phyloP scores from a whole-genome alignment of 2,113 vertebrate genomes.

The Gallinago paraguaiae region DNA sequence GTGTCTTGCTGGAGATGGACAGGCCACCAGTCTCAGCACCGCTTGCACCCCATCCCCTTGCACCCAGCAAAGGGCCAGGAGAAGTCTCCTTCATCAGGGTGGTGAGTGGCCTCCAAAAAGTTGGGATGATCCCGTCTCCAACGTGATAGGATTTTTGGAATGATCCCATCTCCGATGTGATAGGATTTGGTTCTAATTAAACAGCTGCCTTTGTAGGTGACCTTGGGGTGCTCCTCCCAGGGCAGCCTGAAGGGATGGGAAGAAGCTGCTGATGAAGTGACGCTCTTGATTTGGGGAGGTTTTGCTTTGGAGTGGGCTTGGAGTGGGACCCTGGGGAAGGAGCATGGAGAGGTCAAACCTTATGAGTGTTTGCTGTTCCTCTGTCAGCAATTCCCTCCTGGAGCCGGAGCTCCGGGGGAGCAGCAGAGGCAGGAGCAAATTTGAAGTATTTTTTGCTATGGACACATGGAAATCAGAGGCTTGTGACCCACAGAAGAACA shows the following conservation, averaged over 20 bases:
- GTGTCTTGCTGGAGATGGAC: not conserved
- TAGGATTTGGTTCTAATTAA: constrained; percentile 6
- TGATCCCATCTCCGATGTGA: fast-evolving
- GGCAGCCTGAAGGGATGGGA: not conserved
- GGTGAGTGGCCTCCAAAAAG: not conserved
- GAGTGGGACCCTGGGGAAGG: not conserved
- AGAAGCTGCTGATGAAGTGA: not conserved
- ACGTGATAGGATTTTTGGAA: not conserved
- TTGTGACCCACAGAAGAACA: not conserved
- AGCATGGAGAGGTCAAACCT: not conserved
- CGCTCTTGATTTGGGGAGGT: not conserved
- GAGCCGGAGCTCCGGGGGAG: not conserved
- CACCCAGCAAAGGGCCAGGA: not conserved
- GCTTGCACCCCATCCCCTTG: fast-evolving
- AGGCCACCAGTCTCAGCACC: fast-evolving
- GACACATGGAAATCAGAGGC: not conserved
- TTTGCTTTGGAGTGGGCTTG: not conserved
- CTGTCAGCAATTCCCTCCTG: not conserved
- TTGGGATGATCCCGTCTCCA: not conserved
- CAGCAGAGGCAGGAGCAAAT: not conserved
- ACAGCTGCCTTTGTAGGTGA: not conserved
- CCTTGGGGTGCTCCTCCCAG: not conserved
- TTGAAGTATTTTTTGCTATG: not conserved
- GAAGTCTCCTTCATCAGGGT: fast-evolving
- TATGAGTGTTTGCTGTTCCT: not conserved